Conservation (phyloP, 2,797 vertebrate species). For the Botia kubotai region DNA sequence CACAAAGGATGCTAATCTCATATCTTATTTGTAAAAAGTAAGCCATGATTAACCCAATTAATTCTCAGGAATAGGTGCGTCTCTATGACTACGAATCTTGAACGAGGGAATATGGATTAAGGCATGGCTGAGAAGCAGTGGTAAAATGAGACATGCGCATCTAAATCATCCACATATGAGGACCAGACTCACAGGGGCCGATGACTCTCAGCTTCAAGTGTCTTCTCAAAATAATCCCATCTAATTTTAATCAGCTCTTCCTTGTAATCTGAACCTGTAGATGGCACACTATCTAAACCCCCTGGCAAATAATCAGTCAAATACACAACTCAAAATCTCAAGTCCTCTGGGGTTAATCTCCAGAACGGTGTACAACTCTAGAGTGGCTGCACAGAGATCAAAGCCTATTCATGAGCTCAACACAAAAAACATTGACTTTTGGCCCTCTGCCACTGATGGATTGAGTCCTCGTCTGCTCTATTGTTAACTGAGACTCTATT, state of each 20-base stretch:
- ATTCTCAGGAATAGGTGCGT: slow-evolving; percentile 1
- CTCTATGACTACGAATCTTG: slow-evolving; percentile 20
- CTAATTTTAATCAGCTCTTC: slow-evolving; percentile 56
- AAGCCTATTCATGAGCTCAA: slow-evolving; percentile 54
- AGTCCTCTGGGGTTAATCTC: slow-evolving; percentile 53
- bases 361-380: slow-evolving; percentile 55
- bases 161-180: slow-evolving; percentile 12
- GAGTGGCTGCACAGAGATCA: slow-evolving; percentile 50
- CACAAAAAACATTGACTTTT: slow-evolving; percentile 54
- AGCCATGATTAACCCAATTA: slow-evolving; percentile 8
- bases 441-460: slow-evolving; percentile 59
- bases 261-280: slow-evolving; percentile 49
- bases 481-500: slow-evolving; percentile 56
- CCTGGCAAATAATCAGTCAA: slow-evolving; percentile 40
- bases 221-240: slow-evolving; percentile 56
- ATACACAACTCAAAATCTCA: slow-evolving; percentile 36
- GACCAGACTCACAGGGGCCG: neutral
- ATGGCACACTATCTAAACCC: slow-evolving; percentile 35
- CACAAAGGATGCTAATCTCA: neutral
- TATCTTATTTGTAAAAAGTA: neutral
- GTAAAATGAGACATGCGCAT: neutral
- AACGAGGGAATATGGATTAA: slow-evolving; percentile 15
- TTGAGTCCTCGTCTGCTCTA: slow-evolving; percentile 53
- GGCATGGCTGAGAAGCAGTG: neutral
- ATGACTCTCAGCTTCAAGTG: slow-evolving; percentile 37